Evolutionary conservation across 2,113 vertebrate species (phyloP), one percentile per base, ranked within the genome.

Genomic region (Glaucidium brasilianum): DNA sequence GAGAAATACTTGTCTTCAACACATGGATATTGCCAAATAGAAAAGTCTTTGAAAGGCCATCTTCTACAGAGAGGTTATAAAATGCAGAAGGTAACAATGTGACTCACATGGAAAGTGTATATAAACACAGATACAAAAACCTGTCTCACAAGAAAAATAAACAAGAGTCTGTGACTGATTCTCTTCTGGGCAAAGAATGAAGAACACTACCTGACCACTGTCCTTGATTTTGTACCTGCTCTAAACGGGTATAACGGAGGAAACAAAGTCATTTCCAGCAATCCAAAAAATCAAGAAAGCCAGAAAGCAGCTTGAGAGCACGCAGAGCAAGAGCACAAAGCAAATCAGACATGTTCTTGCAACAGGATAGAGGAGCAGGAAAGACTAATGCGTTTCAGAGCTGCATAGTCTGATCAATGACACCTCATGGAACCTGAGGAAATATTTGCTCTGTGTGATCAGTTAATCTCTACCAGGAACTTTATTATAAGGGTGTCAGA

Each of bases 341-440:
- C 30, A 60, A 76, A 73, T 15, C 2, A 35, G 35, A 82, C 58
- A 5, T 2, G 10, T 13, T 67, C 71, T 53, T 85, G 68, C 37
- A 47, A 12, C 1, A 0, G 1, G 30, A 69, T 6, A 29, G 0
- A 75, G 71, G 12, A 74, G 69, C 41, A 59, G 52, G 25, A 55
- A 41, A 82, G 41, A 8, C 14, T 12, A 22, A 56, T 2, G 60
- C 8, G 58, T 11, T 68, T 10, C 5, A 26, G 64, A 72, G 74
- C 71, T 60, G 49, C 30, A 12, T 1, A 63, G 60, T 35, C 55
- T 49, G 34, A 58, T 92, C 92, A 34, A 41, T 35, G 62, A 3
- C 2, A 21, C 4, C 74, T 39, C 71, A 5, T 5, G n/a, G 53
- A 76, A 92, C n/a, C 26, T 88, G 59, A 39, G 60, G 52, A 92